These are phyloP conservation scores for Callipepla squamata DNA, from an alignment of 2,113 vertebrate genomes.

Conservation along the genomic window DNA sequence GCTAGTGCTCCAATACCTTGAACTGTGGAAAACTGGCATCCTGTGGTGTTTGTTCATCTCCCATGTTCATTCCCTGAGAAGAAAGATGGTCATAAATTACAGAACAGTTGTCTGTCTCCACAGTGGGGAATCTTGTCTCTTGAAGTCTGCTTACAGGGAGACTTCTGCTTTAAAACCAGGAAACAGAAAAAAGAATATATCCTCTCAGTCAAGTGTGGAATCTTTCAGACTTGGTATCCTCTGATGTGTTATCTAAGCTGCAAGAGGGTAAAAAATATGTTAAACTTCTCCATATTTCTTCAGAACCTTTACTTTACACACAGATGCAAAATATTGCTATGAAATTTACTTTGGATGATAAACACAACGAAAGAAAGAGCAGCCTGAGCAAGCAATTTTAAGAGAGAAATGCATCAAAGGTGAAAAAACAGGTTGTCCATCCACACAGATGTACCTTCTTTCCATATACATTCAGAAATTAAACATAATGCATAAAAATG, in stretches of 20 bases:
- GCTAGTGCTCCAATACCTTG: background rate
- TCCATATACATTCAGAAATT: background rate
- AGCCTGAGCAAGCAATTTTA: background rate
- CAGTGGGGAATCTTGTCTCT: background rate
- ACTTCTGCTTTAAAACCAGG: background rate
- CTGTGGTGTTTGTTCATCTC: background rate
- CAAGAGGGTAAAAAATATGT: background rate
- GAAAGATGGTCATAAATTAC: background rate
- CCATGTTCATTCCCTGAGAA: background rate
- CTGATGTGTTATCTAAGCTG: background rate
- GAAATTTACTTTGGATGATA: conserved; percentile 13
- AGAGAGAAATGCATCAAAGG: background rate
- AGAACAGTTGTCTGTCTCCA: background rate
- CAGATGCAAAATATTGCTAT: background rate
- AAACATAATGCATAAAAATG: background rate
- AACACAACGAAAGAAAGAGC: background rate
- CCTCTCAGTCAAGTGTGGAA: background rate
- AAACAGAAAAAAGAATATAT: background rate
- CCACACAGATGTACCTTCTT: background rate
- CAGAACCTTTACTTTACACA: background rate
- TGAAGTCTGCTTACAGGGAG: background rate
- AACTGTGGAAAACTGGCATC: background rate
- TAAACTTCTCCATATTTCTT: background rate
- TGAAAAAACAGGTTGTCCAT: background rate
- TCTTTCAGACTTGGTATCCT: background rate